Percentiles rank a stretch among this genome's conserved stretches.
Conservation (phyloP, 2,797 vertebrate species). For the Aplochiton taeniatus region DNA sequence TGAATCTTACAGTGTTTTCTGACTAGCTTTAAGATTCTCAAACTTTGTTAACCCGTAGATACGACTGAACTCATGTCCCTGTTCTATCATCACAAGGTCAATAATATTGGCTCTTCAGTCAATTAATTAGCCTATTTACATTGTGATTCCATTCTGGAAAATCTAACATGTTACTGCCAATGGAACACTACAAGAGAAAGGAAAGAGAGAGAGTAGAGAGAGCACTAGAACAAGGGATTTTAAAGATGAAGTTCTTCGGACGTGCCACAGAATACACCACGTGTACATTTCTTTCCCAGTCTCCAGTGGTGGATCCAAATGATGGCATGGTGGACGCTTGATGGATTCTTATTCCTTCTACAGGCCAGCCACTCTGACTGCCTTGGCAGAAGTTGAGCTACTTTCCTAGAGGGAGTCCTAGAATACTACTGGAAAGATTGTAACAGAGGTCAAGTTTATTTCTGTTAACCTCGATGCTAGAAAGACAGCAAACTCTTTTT, state of each 20-base stretch:
- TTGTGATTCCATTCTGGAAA: conserved; percentile 59
- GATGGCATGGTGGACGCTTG: conserved; percentile 44
- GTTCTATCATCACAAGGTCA: conserved; percentile 38
- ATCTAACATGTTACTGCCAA: conserved; percentile 32
- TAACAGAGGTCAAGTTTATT: conserved; percentile 27
- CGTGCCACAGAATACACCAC: conserved; percentile 21
- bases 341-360: conserved; percentile 30
- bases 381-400: conserved; percentile 15
- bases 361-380: conserved; percentile 37
- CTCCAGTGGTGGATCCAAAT: conserved; percentile 30
- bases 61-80: too few species aligned
- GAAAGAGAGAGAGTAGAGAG: conserved; percentile 4
- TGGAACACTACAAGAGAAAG: conserved; percentile 30
- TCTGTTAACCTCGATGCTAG: neutral
- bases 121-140: conserved; percentile 1
- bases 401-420: conserved; percentile 18
- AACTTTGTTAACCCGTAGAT: too few species aligned
- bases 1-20: conserved; percentile 36
- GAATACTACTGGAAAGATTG: conserved; percentile 11
- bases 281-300: conserved; percentile 11
- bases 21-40: conserved; percentile 28
- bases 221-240: neutral
- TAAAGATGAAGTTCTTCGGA: too few species aligned
- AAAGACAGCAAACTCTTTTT: conserved; percentile 1
- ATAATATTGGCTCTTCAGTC: conserved; percentile 49